A percentile compares a stretch with the other conserved stretches of the same genome.
phyloP scores from a whole-genome alignment of 2,888 invertebrate genomes.

The Tiphia femorata region DNA sequence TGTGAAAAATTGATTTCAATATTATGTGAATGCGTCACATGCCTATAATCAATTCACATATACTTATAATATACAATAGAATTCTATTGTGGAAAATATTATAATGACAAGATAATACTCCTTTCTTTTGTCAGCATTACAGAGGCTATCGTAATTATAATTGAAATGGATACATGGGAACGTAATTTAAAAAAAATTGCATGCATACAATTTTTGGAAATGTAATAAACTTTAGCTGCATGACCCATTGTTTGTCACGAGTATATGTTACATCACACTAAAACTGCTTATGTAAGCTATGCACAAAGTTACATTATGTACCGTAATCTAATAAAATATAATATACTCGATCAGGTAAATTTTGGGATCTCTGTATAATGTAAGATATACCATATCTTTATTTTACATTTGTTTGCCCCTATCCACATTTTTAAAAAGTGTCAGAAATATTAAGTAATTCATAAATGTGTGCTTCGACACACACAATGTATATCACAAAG shows the following conservation, averaged over 20 bases:
- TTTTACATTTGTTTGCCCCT: conserved; percentile 21
- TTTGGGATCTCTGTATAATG: conserved; percentile 26
- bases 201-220: conserved; percentile 1
- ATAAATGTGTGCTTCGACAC: conserved; percentile 23
- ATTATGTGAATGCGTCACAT: no score
- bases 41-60: background rate
- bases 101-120: conserved; percentile 9
- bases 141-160: no score
- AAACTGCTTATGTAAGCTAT: conserved; percentile 16
- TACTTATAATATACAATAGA: background rate
- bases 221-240: background rate
- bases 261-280: conserved; percentile 19
- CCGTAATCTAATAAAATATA: conserved; percentile 23
- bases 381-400: conserved; percentile 14
- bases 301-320: conserved; percentile 25
- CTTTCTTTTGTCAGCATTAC: conserved; percentile 15
- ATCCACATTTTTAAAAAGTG: conserved; percentile 33
- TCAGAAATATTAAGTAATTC: conserved; percentile 33
- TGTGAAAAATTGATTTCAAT: no score
- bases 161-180: conserved; percentile 6
- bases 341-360: conserved; percentile 21
- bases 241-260: conserved; percentile 12
- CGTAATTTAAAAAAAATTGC: background rate
- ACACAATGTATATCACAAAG: conserved; percentile 37
- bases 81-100: background rate